Conservation (phyloP, 2,113 vertebrate genomes). For the Sapajus apella region DNA sequence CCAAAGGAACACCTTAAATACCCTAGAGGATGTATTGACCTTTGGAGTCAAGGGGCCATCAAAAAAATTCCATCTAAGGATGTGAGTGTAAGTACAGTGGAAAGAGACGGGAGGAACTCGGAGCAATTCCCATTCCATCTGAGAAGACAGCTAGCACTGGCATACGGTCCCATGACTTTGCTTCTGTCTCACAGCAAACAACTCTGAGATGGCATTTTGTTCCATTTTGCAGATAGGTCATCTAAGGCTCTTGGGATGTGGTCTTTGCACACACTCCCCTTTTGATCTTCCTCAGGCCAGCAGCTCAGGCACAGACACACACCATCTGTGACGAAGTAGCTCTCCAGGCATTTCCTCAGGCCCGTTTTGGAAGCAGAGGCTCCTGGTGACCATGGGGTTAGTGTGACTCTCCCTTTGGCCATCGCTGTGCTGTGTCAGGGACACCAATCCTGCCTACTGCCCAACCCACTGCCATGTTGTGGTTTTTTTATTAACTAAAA, state of each 20-base stretch:
- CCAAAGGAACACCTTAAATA: background rate
- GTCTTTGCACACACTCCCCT: background rate
- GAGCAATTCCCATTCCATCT: too few relatives aligned
- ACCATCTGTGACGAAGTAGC: background rate
- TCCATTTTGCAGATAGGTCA: background rate
- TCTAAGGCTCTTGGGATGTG: background rate
- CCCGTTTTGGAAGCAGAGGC: background rate
- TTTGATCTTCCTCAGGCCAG: background rate
- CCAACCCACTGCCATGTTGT: background rate
- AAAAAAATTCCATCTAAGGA: background rate
- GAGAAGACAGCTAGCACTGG: too few relatives aligned
- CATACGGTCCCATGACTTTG: background rate
- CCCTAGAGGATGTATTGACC: background rate
- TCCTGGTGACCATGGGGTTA: background rate
- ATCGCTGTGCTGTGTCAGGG: background rate
- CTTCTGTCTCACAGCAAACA: background rate
- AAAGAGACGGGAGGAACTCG: background rate
- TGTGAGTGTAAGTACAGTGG: background rate
- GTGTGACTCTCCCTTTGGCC: background rate
- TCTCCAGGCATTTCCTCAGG: background rate
- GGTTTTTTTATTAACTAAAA: background rate
- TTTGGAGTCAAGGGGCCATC: conserved; percentile 16
- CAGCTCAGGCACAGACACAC: background rate
- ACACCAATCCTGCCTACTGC: background rate
- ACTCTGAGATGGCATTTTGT: background rate